A percentile compares a stretch with the other conserved stretches of the same genome.
phyloP scores from a whole-genome alignment of 2,888 invertebrate species.

The Caenorhabditis imperialis region DNA sequence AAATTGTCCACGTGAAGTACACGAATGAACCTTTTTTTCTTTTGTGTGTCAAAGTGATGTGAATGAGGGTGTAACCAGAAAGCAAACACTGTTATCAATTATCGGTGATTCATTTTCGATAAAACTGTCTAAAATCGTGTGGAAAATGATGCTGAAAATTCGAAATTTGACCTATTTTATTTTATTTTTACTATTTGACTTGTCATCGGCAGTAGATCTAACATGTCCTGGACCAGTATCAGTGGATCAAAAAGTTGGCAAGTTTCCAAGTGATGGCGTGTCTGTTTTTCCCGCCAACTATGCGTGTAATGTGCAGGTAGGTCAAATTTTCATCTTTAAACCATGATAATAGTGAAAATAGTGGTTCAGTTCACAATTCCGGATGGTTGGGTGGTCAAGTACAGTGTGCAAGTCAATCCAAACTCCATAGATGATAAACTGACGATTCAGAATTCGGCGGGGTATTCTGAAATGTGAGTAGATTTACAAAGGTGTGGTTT shows the following conservation, averaged over 20 bases:
- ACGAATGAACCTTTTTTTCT: no score
- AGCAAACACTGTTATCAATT: no score
- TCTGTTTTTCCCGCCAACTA: slow-evolving; percentile 1
- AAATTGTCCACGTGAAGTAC: no score
- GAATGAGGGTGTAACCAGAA: no score
- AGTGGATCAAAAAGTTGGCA: background rate
- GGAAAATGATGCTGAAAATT: no score
- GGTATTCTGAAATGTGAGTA: background rate
- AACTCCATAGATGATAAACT: background rate
- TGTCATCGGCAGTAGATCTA: slow-evolving; percentile 15
- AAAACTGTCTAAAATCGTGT: no score
- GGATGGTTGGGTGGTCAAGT: background rate
- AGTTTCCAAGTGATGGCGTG: slow-evolving; percentile 3
- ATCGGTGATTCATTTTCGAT: no score
- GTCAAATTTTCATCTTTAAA: background rate
- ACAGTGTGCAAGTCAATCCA: background rate
- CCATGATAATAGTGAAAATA: background rate
- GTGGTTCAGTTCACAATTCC: slow-evolving; percentile 20
- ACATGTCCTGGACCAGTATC: slow-evolving; percentile 8
- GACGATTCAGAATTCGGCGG: background rate
- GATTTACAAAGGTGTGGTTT: no score
- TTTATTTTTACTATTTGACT: no score
- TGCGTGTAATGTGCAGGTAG: slow-evolving; percentile 1
- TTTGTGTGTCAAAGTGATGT: no score
- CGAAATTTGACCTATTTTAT: no score